Base-by-base conservation (phyloP, 2,888 invertebrate genomes). In the Stratiomys singularior region DNA sequence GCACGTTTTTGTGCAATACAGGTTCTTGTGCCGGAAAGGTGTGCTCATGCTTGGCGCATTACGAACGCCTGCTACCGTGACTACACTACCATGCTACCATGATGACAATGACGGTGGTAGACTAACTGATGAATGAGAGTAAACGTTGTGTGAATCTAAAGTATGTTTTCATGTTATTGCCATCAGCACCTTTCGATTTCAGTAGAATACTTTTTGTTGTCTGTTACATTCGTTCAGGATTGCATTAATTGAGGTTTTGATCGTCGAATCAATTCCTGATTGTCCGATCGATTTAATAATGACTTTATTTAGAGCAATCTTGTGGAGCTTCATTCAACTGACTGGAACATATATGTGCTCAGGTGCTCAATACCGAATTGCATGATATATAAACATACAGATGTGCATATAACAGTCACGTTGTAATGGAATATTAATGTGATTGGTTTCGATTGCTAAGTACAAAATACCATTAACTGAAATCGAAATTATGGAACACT, bases 71-170 rank as follows among this genome's bases (percentile, higher is more conserved):
- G 37, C 30, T 13, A 66, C 27, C 21, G 44, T 21, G 11, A 27
- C 25, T 63, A 46, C 69, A 13, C 25, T 69, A 15, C 21, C 5
- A 71, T 25, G 52, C 46, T 44, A 47, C 47, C 37, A 28, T 63
- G 47, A 76, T 76, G 47, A 37, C 66, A 44, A 64, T 76, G 71
- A 74, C 78, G 72, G 76, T 79, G 78, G 76, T 63, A 74, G 74
- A 74, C 74, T 13, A 7, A 76, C 76, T 78, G 78, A 79, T 78
- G 79, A 79, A 79, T 79, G 79, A 72, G 78, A 78, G 79, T 79
- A 79, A 56, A 79, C 79, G 78, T 27, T 46, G 37, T 72, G 44
- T 79, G 79, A 78, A 79, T 79, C 76, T 78, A 71, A 79, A 78
- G 66, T 76, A 76, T 63, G 74, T 74, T 74, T 72, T 37, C 74